phyloP scores from a whole-genome alignment of 1,140 invertebrate species.

The Sipha flava region DNA sequence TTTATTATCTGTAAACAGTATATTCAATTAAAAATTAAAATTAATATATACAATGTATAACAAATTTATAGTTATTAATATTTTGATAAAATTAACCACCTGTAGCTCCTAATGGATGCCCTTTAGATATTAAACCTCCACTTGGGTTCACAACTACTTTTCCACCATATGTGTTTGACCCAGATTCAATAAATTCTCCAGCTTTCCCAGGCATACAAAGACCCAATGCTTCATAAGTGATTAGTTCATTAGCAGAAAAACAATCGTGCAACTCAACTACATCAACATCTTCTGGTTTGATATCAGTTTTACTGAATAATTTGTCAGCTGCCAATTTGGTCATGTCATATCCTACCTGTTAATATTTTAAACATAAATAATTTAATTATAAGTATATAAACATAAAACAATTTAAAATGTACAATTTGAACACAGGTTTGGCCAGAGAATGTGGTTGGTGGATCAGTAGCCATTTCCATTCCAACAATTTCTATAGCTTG shows the following conservation, averaged over 20 bases:
- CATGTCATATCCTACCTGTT: slow-evolving; percentile 91
- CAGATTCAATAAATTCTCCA: slow-evolving; percentile 82
- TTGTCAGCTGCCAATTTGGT: slow-evolving; percentile 72
- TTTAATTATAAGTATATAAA: background rate
- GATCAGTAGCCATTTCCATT: slow-evolving; percentile 94
- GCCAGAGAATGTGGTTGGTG: slow-evolving; percentile 72
- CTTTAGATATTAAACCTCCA: slow-evolving; percentile 96
- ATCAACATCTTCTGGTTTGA: slow-evolving; percentile 72
- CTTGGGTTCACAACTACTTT: slow-evolving; percentile 96
- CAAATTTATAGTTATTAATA: too few species aligned
- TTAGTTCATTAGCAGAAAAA: slow-evolving; percentile 94
- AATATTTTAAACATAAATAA: slow-evolving; percentile 34
- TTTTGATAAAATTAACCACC: slow-evolving; percentile 51
- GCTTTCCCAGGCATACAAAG: slow-evolving; percentile 84
- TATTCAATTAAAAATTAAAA: too few species aligned
- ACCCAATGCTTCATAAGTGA: slow-evolving; percentile 95
- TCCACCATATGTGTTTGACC: slow-evolving; percentile 96
- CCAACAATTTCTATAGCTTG: slow-evolving; percentile 90
- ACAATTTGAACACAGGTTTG: slow-evolving; percentile 81
- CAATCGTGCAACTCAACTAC: slow-evolving; percentile 99
- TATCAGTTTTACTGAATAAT: slow-evolving; percentile 68
- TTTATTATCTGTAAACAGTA: too few species aligned
- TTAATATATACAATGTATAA: too few species aligned
- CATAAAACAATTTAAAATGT: slow-evolving; percentile 31
- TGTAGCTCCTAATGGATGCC: slow-evolving; percentile 95